These are phyloP conservation scores for Lucilia sericata DNA, from an alignment of 1,140 invertebrate species.

Conservation along the genomic window DNA sequence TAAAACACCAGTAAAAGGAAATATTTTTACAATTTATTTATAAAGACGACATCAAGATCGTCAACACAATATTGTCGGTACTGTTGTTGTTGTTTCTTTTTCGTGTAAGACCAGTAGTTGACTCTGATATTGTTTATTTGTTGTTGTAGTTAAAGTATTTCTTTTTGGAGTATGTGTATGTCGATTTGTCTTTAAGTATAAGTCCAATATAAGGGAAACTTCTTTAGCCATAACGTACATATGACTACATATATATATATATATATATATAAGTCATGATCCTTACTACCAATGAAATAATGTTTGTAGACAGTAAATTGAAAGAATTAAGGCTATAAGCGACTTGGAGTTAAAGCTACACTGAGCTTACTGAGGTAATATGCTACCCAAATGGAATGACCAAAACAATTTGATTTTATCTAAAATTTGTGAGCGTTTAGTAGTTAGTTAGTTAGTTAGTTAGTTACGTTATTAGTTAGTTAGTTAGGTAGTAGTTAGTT, in stretches of 20 bases:
- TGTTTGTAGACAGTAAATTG: background rate
- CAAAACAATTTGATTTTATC: too few relatives aligned
- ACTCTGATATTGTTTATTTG: conserved; percentile 33
- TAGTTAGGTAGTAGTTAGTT: too few relatives aligned
- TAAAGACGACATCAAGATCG: conserved; percentile 23
- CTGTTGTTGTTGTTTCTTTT: background rate
- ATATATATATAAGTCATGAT: background rate
- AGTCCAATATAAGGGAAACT: too few relatives aligned
- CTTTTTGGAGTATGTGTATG: too few relatives aligned
- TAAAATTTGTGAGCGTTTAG: too few relatives aligned
- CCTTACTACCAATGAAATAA: conserved; percentile 17
- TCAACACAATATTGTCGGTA: conserved; percentile 5
- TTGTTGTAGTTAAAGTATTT: background rate
- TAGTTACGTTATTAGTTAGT: too few relatives aligned
- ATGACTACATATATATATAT: too few relatives aligned
- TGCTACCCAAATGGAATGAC: too few relatives aligned
- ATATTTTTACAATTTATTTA: conserved; percentile 28
- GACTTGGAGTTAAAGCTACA: background rate
- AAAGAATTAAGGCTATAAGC: background rate
- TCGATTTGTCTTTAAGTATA: too few relatives aligned
- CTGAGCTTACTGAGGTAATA: too few relatives aligned
- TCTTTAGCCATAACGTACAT: background rate
- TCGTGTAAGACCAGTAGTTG: conserved; percentile 40
- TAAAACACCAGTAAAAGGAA: background rate
- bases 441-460: too few relatives aligned